Base-by-base conservation (phyloP, 30 jellyfish, hydroid and myxozoan genomes). In the Aurelia sp. region DNA sequence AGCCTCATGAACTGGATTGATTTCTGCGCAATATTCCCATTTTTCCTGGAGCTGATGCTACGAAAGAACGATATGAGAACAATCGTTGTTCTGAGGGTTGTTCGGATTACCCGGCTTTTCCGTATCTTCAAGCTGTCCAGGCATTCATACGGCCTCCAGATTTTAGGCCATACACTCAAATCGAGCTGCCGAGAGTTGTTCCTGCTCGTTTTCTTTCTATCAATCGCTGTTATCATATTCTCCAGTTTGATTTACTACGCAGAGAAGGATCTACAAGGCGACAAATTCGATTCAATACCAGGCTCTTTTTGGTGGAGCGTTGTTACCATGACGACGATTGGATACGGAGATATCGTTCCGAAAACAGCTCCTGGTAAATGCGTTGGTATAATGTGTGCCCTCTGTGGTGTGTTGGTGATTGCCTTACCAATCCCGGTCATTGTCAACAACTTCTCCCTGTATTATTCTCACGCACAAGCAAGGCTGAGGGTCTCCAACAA, bases 241-340 rank as follows among this genome's bases (percentile, higher is more conserved):
- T 92, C 98, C 48, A 92, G 98, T 67, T 75, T 92, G 71, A 81
- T 92, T 20, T 92, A 84, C 84, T 81, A 92, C 82, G 98, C 97
- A 1, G 98, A 92, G 51, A 92, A 92, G 63, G 98, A 87, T 76
- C 81, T 35, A 74, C 83, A 68, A 38, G 79, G 79, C 3, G 84
- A 86, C 21, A 86, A 81, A 64, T 92, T 92, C 72, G 82, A 91
- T 51, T 92, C 98, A 7, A 92, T 92, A 53, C 98, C 98, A 21
- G 95, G 90, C 67, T 81, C 98, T 12, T 92, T 92, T 82, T 92
- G 98, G 98, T 92, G 98, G 98, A 86, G 97, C 67, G 90, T 92
- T 51, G 98, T 92, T 41, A 92, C 98, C 73, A 92, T 92, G 98
- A 92, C 98, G 78, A 92, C 98, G 3, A 86, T 92, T 21, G 98